Evolutionary conservation across 2,797 vertebrate species (phyloP), one percentile per base, ranked within the genome.

Genomic region (Hemibagrus guttatus): DNA sequence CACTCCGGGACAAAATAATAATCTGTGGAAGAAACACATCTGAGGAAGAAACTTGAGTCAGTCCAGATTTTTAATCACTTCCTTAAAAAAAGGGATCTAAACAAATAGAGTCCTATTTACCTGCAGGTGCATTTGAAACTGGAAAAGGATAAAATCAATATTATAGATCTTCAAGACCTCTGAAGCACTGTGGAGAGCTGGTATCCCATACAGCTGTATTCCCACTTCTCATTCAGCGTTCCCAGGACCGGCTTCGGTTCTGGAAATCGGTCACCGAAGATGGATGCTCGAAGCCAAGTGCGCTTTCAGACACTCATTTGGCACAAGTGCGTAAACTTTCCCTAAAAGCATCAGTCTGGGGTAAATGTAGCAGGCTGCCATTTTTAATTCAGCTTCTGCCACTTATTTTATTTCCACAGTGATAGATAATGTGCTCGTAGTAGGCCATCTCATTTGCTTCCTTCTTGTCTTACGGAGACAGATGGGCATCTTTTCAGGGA

Each of bases 401-500:
- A 35, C 75, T 87, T 85, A 74, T 83, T 85, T 84, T 75, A 84
- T 84, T 87, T 86, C 75, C 75, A 76, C 68, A 26, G 31, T 72
- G 54, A 88, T 87, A 72, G 76, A 84, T 88, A 85, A 71, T 63
- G 80, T 16, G 59, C 78, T 86, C 35, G 17, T 46, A 3, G 59
- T 85, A 66, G 78, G 39, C 85, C 81, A 31, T 87, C 31, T 87
- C 72, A 88, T 80, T 85, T 80, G 81, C 35, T 88, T 71, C 56
- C 23, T 21, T 87, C 59, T 85, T 84, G 72, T 84, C 63, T 88
- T 83, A 85, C 39, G 54, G 80, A 88, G 89, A 93, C 90, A 83
- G 93, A 93, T 90, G 89, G 91, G 58, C 84, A 88, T 80, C 72
- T 80, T 87, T 88, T 83, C 39, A 46, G n/a, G 59, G 61, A 52